phyloP scores from a whole-genome alignment of 2,797 vertebrate genomes.

The Pseudochaenichthys georgianus region DNA sequence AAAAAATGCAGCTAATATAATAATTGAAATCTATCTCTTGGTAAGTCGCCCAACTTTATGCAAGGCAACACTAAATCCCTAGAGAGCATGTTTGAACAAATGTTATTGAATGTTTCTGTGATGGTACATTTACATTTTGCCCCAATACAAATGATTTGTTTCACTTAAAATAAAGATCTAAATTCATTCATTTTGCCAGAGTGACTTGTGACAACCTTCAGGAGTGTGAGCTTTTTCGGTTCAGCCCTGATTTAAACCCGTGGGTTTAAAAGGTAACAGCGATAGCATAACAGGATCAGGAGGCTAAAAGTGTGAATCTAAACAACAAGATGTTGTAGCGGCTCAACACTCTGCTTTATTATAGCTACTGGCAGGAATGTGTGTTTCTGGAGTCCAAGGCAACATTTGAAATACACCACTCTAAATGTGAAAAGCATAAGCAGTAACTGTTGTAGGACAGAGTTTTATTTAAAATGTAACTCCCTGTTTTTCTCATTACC shows the following conservation, averaged over 20 bases:
- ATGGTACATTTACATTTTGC: neutral
- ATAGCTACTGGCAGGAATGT: neutral
- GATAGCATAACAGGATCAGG: conserved; percentile 6
- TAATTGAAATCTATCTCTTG: neutral
- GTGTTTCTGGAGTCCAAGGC: neutral
- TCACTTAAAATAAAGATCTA: neutral
- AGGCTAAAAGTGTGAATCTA: conserved; percentile 2
- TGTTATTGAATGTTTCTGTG: neutral
- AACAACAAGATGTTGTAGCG: neutral
- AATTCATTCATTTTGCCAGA: neutral
- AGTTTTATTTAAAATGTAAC: neutral
- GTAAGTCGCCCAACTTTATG: neutral
- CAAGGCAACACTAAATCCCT: neutral
- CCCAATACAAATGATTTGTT: neutral
- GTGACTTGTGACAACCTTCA: neutral
- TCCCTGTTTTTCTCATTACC: conserved; percentile 1
- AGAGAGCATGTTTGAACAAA: neutral
- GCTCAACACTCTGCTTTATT: neutral
- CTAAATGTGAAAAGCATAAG: neutral
- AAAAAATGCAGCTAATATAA: too few relatives aligned
- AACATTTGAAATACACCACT: neutral
- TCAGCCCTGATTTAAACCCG: neutral
- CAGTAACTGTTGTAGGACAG: neutral
- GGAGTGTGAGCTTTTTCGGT: neutral
- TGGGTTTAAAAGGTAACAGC: neutral